Conservation (phyloP, 1,140 invertebrate genomes). For the Dendrolimus kikuchii region DNA sequence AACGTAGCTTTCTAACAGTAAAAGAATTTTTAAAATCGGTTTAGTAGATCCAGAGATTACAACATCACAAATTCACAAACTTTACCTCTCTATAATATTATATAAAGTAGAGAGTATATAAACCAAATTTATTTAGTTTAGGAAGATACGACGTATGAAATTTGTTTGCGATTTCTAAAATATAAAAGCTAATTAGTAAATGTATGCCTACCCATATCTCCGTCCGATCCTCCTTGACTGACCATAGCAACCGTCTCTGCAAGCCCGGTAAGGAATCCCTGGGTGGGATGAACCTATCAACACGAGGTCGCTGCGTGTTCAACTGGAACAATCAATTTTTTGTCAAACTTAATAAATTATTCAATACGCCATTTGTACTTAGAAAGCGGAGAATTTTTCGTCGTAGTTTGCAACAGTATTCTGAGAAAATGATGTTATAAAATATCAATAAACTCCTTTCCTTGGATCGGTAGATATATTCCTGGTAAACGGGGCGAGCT, state of each 20-base stretch:
- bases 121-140: no score
- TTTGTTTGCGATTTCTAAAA: no score
- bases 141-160: no score
- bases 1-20: no score
- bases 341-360: neutral
- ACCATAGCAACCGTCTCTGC: conserved; percentile 25
- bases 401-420: conserved; percentile 3
- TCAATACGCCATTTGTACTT: neutral
- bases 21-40: no score
- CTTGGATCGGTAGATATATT: neutral
- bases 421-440: no score
- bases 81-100: no score
- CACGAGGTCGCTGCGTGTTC: conserved; percentile 21
- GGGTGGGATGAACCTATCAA: conserved; percentile 43
- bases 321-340: conserved; percentile 22
- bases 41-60: no score
- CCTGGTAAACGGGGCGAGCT: conserved; percentile 14
- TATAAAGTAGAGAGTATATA: no score
- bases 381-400: neutral
- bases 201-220: conserved; percentile 31
- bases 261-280: conserved; percentile 28
- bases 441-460: no score
- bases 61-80: no score
- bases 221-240: conserved; percentile 7
- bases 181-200: no score